Base-by-base conservation (phyloP, 1,140 invertebrate species). In the Andrena cerasifolii region DNA sequence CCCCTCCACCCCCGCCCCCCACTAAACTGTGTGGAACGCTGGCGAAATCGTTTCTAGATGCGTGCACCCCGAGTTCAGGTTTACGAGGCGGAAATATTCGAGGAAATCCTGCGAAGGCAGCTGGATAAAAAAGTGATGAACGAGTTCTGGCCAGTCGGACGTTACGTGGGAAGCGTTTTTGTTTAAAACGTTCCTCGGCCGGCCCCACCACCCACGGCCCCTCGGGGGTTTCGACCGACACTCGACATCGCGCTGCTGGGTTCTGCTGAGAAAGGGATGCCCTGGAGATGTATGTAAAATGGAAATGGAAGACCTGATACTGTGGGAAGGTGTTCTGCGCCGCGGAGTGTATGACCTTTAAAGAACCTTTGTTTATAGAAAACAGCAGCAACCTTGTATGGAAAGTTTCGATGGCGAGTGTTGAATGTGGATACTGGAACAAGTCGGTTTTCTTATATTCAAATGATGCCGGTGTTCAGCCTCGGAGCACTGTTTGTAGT, bases 31-130 rank as follows among this genome's bases (percentile, higher is more conserved):
- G 2, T 21, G 40, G 26, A 49, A 68, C 43, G 24, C 16, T 16
- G 7, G n/a, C 3, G 36, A 63, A 63, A 65, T 47, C 21, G 58
- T 51, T 53, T 67, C 45, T 49, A 36, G 56, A 28, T 45, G 36
- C 53, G 12, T 26, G 43, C 62, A 24, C 18, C 3, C 2, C 1
- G 45, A 47, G 24, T 66, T 51, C 31, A 4, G n/a, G 53, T 75
- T 67, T 75, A 75, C 45, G 62, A 79, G 62, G 43, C 28, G 77
- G 45, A 79, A 75, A 79, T 67, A 74, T 75, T 75, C 54, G n/a
- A 51, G 62, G 53, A 61, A 79, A 66, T n/a, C 70, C 43, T 28
- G 28, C n/a, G 49, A 72, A 24, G 3, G 21, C 28, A 43, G 28
- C 16, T 6, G 45, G 8, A 63, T 65, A 36, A 73, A 78, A 65